Evolutionary conservation across 2,113 vertebrate genomes (phyloP), one percentile per base, ranked within the genome.

Genomic region (Pluvianellus socialis): DNA sequence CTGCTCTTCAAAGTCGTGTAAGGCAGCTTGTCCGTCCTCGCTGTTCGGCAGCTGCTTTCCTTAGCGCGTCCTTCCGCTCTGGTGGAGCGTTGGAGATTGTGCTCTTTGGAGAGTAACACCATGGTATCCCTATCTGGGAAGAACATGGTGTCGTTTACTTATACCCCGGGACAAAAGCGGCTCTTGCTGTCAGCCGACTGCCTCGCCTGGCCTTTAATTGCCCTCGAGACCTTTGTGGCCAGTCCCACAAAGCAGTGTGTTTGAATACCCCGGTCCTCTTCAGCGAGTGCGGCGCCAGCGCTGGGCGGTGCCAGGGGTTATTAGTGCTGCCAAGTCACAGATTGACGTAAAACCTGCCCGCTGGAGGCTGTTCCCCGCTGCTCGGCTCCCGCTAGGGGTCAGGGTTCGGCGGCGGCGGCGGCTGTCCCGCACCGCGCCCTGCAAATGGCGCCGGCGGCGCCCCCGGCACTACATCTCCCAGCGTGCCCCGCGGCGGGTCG

Each of bases 61-160:
- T 61, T 1, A 0, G 2, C 1, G 2, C 16, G 10, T 28, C 38
- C 30, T 42, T 30, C 33, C 4, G 0, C 40, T 30, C 52, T 12
- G 27, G 22, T 52, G 52, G 27, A 17, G 33, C 7, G 7, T 4
- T 14, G 15, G 6, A 7, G 52, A 4, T 10, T 1, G 5, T 38
- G 6, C 11, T 23, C 23, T n/a, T 15, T 6, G 9, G 8, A 0
- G 32, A 24, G 27, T 6, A 27, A 11, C 3, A 3, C 38, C 7
- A 0, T 4, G 2, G 19, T 5, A 2, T 17, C 12, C 1, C 5
- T 8, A 2, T 18, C 40, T 24, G 44, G 27, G 30, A 24, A 15
- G 58, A 65, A 24, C 32, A 12, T 17, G 1, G 35, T 4, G 32
- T 22, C 20, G 13, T 32, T 85, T 10, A 5, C 28, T 28, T 66